A percentile compares a stretch with the other conserved stretches of the same genome.
These are phyloP conservation scores for Chironomus riparius DNA, from an alignment of 2,888 invertebrate species.

Conservation along the genomic window DNA sequence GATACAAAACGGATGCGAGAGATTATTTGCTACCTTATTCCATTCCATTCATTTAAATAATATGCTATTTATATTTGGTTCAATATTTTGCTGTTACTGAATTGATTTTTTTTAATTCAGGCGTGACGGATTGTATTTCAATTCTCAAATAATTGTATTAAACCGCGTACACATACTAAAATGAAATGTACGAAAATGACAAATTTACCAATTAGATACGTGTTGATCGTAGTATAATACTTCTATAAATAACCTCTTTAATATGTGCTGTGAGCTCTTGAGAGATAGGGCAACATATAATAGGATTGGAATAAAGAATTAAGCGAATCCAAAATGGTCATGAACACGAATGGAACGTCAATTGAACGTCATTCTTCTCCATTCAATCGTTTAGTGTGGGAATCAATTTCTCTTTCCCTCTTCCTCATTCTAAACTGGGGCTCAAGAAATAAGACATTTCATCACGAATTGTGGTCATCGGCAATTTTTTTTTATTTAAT, in stretches of 20 bases:
- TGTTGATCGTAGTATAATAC: not conserved
- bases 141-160: constrained; percentile 3
- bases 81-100: not conserved
- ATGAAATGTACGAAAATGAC: constrained; percentile 1
- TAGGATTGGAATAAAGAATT: too few relatives aligned
- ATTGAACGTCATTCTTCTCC: constrained; percentile 15
- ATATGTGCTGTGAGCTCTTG: not conserved
- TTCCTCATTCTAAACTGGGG: not conserved
- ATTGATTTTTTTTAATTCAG: not conserved
- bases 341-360: constrained; percentile 20
- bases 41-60: not conserved
- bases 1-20: not conserved
- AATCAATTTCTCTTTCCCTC: not conserved
- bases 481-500: not conserved
- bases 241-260: not conserved
- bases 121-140: not conserved
- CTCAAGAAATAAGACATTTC: constrained; percentile 7
- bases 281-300: not conserved
- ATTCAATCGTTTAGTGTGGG: constrained; percentile 13
- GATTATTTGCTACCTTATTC: not conserved
- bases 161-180: constrained; percentile 2
- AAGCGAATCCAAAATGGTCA: not conserved
- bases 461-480: constrained; percentile 21
- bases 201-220: constrained; percentile 17
- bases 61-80: not conserved